Conservation (phyloP, 2,888 invertebrate genomes). For the Selenia dentaria region DNA sequence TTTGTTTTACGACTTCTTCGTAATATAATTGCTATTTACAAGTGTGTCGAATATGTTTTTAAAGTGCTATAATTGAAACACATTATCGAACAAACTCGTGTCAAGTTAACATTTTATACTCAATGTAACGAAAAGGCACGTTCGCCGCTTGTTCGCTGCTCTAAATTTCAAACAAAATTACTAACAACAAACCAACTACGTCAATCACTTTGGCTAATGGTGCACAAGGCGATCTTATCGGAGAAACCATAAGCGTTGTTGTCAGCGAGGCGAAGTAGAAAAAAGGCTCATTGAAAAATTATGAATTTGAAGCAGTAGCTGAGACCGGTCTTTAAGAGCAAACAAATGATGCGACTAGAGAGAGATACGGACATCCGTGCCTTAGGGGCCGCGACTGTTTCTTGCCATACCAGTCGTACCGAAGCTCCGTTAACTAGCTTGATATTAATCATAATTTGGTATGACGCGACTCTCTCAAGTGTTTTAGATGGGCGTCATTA, state of each 20-base stretch:
- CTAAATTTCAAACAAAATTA: conserved; percentile 82
- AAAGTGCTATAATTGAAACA: conserved; percentile 10
- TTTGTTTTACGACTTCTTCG: conserved; percentile 3
- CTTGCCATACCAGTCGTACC: conserved; percentile 6
- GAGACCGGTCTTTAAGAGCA: conserved; percentile 47
- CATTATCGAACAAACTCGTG: conserved; percentile 48
- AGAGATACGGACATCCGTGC: conserved; percentile 57
- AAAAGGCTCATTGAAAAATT: conserved; percentile 69
- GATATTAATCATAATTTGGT: conserved; percentile 81
- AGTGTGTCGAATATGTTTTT: conserved; percentile 12
- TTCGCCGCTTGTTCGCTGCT: conserved; percentile 43
- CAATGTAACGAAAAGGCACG: conserved; percentile 44
- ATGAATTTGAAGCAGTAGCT: conserved; percentile 65
- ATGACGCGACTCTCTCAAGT: conserved; percentile 73
- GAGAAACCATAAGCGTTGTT: conserved; percentile 69
- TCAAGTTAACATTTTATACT: conserved; percentile 54
- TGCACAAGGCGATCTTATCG: conserved; percentile 73
- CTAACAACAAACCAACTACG: conserved; percentile 79
- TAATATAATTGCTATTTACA: conserved; percentile 14
- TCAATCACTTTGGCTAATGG: conserved; percentile 83
- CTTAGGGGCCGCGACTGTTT: conserved; percentile 31
- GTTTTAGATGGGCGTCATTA: conserved; percentile 75
- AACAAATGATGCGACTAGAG: conserved; percentile 59
- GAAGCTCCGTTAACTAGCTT: conserved; percentile 60
- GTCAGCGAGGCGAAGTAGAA: conserved; percentile 69